Conservation (phyloP, 2,113 vertebrate genomes). For the Cygnus buccinator region DNA sequence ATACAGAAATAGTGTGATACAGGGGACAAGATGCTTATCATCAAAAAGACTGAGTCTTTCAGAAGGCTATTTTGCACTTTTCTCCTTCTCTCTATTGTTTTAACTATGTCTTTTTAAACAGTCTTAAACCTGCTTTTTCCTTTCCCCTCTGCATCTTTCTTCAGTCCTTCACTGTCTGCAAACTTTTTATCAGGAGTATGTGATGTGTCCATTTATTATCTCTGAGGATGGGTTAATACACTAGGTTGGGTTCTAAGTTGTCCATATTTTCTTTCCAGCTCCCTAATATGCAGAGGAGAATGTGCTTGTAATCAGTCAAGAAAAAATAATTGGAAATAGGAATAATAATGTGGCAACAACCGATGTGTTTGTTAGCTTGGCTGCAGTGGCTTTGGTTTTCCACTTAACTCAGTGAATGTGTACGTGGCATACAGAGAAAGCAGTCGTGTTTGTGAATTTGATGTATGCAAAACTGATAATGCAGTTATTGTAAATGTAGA, state of each 20-base stretch:
- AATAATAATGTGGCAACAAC: not conserved
- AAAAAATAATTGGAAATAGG: constrained; percentile 38
- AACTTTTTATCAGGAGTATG: not conserved
- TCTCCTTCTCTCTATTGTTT: not conserved
- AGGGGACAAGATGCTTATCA: not conserved
- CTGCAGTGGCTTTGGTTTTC: not conserved
- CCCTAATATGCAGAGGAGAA: not conserved
- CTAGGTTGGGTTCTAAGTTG: not conserved
- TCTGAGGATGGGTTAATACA: not conserved
- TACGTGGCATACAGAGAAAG: not conserved
- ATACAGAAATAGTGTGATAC: not conserved
- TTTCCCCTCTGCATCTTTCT: not conserved
- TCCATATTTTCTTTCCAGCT: not conserved
- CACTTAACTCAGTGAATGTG: not conserved
- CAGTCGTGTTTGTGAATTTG: not conserved
- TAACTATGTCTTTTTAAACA: not conserved
- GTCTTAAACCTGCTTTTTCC: not conserved
- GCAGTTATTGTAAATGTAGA: not conserved
- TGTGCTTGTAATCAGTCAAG: constrained; percentile 28
- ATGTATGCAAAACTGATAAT: not conserved
- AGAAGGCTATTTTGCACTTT: not conserved
- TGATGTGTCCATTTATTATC: not conserved
- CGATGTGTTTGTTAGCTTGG: not conserved
- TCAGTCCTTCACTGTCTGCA: not conserved
- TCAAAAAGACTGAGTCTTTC: not conserved